Percentiles rank a stretch among this genome's conserved stretches.
phyloP scores from a whole-genome alignment of 2,888 invertebrate genomes.

The Julus scandinavius region DNA sequence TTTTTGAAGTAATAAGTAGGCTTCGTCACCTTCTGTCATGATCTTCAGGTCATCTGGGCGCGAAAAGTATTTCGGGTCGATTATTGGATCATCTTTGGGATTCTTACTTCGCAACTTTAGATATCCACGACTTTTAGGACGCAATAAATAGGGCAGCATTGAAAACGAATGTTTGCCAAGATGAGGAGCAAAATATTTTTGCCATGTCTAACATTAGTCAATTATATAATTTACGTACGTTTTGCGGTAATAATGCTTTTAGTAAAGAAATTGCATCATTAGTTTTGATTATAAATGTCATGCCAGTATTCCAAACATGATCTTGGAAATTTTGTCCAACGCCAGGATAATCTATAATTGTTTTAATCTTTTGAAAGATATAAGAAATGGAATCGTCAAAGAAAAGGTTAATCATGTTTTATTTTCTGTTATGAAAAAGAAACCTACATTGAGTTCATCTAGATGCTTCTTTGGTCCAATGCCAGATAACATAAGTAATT shows the following conservation, averaged over 20 bases:
- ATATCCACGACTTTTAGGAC: slow-evolving; percentile 16
- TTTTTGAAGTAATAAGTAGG: too few relatives aligned
- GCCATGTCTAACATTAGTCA: neutral
- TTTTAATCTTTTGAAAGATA: slow-evolving; percentile 63
- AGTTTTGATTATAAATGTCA: slow-evolving; percentile 31
- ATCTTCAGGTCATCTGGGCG: neutral
- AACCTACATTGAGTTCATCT: slow-evolving; percentile 50
- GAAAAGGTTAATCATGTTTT: neutral
- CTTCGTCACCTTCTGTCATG: neutral
- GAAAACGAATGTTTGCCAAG: neutral
- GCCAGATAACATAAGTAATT: slow-evolving; percentile 55
- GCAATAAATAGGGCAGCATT: neutral
- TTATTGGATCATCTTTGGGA: slow-evolving; percentile 21
- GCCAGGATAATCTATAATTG: slow-evolving; percentile 73
- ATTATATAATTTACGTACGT: too few relatives aligned
- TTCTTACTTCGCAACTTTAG: neutral
- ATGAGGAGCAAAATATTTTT: neutral
- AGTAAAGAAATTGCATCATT: neutral
- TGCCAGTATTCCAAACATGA: slow-evolving; percentile 68
- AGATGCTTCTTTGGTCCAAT: slow-evolving; percentile 57
- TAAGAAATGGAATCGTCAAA: neutral
- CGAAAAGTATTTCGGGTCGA: slow-evolving; percentile 1
- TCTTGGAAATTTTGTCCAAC: slow-evolving; percentile 81
- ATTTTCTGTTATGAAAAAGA: neutral
- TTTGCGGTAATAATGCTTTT: neutral